These are phyloP conservation scores for Grallaria varia DNA, from an alignment of 2,113 vertebrate species.

Conservation along the genomic window DNA sequence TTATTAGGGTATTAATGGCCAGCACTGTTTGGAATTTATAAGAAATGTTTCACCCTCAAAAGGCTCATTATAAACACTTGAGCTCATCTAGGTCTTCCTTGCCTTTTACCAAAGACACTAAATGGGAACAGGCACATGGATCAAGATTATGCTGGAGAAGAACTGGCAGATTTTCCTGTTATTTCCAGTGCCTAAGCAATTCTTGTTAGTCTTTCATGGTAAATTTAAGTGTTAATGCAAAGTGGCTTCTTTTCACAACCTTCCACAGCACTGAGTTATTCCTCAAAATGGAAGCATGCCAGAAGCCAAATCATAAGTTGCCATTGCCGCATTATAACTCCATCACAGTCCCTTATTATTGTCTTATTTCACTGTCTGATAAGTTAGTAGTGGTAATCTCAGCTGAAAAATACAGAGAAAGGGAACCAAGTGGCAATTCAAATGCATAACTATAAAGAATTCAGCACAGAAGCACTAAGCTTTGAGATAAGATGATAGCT, in stretches of 20 bases:
- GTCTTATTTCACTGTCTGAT: not conserved
- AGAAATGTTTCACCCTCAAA: not conserved
- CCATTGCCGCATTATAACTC: not conserved
- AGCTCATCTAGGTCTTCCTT: not conserved
- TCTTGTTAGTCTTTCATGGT: slow-evolving; percentile 2
- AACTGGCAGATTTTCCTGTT: not conserved
- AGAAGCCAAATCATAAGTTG: slow-evolving; percentile 33
- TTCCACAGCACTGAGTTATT: slow-evolving; percentile 24
- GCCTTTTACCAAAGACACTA: not conserved
- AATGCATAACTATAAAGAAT: not conserved
- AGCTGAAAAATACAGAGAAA: not conserved
- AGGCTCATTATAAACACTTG: not conserved
- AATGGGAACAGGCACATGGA: not conserved
- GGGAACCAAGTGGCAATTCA: not conserved
- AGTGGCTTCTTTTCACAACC: not conserved
- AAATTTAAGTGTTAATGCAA: slow-evolving; percentile 27
- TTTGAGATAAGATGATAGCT: not conserved
- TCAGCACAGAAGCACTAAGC: not conserved
- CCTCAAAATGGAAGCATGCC: slow-evolving; percentile 1
- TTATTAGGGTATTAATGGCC: not conserved
- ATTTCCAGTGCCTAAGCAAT: not conserved
- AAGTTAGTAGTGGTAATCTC: not conserved
- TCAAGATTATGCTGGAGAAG: not conserved
- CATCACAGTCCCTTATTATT: not conserved
- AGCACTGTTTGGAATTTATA: not conserved